phyloP scores from a whole-genome alignment of 2,888 invertebrate genomes.

The Auanema freiburgensis region DNA sequence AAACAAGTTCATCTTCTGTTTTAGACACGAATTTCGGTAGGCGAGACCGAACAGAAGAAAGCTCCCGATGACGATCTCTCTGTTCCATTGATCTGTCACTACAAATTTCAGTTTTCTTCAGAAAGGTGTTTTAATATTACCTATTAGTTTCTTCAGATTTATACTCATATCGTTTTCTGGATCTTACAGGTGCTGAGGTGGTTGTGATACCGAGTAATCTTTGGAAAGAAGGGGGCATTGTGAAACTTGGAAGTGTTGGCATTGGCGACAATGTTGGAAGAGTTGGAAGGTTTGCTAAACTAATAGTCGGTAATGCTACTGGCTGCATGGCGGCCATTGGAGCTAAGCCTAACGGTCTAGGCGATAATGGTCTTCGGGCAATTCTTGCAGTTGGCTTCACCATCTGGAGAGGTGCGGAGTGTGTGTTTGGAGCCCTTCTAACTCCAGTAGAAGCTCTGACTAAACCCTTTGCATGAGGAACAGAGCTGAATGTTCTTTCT shows the following conservation, averaged over 20 bases:
- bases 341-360: background rate
- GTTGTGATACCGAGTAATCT: slow-evolving; percentile 42
- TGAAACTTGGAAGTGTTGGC: slow-evolving; percentile 41
- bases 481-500: background rate
- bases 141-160: slow-evolving; percentile 4
- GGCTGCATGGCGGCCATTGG: background rate
- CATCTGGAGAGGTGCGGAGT: background rate
- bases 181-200: slow-evolving; percentile 19
- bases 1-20: slow-evolving; percentile 19
- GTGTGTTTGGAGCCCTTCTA: background rate
- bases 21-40: slow-evolving; percentile 34
- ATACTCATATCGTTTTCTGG: background rate
- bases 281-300: slow-evolving; percentile 34
- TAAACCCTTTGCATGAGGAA: background rate
- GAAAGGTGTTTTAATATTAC: background rate
- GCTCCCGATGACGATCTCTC: background rate
- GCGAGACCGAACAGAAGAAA: slow-evolving; percentile 30
- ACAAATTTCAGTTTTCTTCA: background rate
- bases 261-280: slow-evolving; percentile 34
- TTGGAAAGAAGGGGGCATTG: slow-evolving; percentile 46
- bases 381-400: background rate
- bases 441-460: background rate
- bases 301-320: slow-evolving; percentile 12
- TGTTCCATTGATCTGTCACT: background rate
- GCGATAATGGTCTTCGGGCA: background rate